A percentile compares a stretch with the other conserved stretches of the same genome.
Conservation (phyloP, 2,888 invertebrate genomes). For the Pachycephus smyrnensis region DNA sequence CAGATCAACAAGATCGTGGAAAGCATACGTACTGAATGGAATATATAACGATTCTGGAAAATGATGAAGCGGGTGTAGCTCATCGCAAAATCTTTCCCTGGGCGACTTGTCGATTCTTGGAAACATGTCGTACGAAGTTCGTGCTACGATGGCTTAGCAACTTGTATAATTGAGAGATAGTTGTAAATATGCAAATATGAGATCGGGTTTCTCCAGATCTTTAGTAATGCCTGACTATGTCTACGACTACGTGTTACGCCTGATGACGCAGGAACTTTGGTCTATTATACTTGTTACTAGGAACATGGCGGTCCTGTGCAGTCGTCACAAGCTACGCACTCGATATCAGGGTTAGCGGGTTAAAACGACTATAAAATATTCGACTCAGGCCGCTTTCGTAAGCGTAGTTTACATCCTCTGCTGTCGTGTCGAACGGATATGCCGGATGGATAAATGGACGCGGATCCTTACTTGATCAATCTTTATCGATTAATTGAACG, state of each 20-base stretch:
- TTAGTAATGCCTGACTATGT: not conserved
- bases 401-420: not conserved
- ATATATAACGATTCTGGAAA: not conserved
- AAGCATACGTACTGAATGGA: not conserved
- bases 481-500: not conserved
- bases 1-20: not conserved
- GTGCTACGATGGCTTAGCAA: not conserved
- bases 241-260: not conserved
- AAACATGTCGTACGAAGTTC: not conserved
- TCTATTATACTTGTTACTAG: not conserved
- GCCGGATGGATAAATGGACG: not conserved
- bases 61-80: not conserved
- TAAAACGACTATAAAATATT: slow-evolving; percentile 6
- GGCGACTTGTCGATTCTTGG: not conserved
- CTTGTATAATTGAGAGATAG: not conserved
- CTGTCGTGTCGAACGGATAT: not conserved
- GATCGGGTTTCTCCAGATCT: not conserved
- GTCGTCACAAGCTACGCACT: not conserved
- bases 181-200: not conserved
- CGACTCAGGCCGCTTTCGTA: slow-evolving; percentile 1
- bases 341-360: slow-evolving; percentile 9
- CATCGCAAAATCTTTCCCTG: not conserved
- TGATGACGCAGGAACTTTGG: not conserved
- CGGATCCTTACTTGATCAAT: not conserved
- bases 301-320: not conserved